Conservation (phyloP, 1,140 invertebrate genomes). For the Drosophila murphyi region DNA sequence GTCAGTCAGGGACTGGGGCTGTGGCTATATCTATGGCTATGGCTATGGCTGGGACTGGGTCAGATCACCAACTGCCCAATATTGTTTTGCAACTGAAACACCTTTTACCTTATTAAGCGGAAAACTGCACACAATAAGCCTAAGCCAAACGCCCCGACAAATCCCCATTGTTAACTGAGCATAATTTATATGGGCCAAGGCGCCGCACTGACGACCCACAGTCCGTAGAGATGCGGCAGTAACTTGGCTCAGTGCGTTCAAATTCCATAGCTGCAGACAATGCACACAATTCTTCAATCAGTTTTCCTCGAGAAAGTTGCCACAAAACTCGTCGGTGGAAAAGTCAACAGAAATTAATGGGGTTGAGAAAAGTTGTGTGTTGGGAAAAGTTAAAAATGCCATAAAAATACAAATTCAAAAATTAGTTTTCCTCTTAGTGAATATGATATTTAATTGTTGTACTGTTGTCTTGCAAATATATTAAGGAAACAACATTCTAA, state of each 20-base stretch:
- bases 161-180: constrained; percentile 64
- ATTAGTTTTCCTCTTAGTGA: too few relatives aligned
- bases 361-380: background rate
- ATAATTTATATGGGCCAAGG: constrained; percentile 75
- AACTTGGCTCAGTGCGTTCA: background rate
- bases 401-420: too few relatives aligned
- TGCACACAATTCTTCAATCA: background rate
- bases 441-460: too few relatives aligned
- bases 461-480: too few relatives aligned
- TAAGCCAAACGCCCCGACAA: constrained; percentile 26
- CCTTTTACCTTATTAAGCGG: constrained; percentile 74
- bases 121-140: constrained; percentile 56
- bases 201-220: constrained; percentile 56
- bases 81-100: constrained; percentile 76
- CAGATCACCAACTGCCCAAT: constrained; percentile 20
- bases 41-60: background rate
- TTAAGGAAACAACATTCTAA: too few relatives aligned
- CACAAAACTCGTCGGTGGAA: background rate
- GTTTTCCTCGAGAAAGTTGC: background rate
- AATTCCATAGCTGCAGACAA: background rate
- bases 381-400: too few relatives aligned
- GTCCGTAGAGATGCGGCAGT: background rate
- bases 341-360: background rate
- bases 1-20: background rate
- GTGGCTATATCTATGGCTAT: too few relatives aligned